Evolutionary conservation across 2,888 invertebrate species (phyloP).

Genomic region (Mongoloraphidia duomilia): DNA sequence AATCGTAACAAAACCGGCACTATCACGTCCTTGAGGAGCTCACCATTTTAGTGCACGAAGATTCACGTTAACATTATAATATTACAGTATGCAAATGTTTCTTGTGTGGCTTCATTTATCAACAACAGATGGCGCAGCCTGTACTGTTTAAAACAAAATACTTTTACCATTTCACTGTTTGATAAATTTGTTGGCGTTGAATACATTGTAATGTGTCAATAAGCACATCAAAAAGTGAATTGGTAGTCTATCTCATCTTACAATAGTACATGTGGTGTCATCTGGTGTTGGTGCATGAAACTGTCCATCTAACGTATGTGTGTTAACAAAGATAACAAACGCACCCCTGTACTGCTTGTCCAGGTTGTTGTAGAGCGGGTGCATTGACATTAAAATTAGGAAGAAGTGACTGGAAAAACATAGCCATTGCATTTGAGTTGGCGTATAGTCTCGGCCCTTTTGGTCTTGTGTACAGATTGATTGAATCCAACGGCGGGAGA

Average conservation of each 20-base stretch:
- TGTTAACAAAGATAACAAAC: too few species aligned
- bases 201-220: too few species aligned
- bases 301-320: too few species aligned
- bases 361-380: slow-evolving; percentile 15
- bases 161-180: too few species aligned
- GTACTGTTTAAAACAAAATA: too few species aligned
- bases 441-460: slow-evolving; percentile 22
- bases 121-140: too few species aligned
- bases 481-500: slow-evolving; percentile 59
- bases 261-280: not conserved
- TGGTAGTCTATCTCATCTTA: slow-evolving; percentile 4
- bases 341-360: too few species aligned
- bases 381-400: slow-evolving; percentile 49
- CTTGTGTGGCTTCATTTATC: not conserved
- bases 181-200: too few species aligned
- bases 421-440: slow-evolving; percentile 29
- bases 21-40: slow-evolving; percentile 3
- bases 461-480: slow-evolving; percentile 52
- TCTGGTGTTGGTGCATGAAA: not conserved
- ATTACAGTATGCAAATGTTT: slow-evolving; percentile 1
- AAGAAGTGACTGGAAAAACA: slow-evolving; percentile 58
- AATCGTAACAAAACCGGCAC: not conserved
- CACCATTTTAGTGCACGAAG: not conserved
- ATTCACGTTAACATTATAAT: slow-evolving; percentile 1
- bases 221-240: too few species aligned